Evolutionary conservation across 2,797 vertebrate genomes (phyloP), one percentile per base, ranked within the genome.

Genomic region (Peromyscus eremicus): DNA sequence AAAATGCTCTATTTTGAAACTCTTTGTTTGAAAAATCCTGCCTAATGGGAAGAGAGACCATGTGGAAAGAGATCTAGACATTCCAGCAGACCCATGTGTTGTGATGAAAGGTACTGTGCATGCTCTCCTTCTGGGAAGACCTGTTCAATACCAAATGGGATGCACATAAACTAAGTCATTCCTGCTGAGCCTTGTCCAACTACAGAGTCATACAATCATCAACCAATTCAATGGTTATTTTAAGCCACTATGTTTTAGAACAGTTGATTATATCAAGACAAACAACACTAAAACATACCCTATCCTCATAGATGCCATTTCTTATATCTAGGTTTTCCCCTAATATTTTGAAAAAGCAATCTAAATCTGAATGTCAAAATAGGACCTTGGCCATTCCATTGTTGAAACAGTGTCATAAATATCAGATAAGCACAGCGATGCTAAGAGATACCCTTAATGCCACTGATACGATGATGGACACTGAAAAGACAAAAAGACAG

Each of bases 151-250:
- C 43, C 19, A 46, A 52, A 25, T 29, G 10, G 64, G 16, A 40
- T 19, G 71, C 9, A 89, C 37, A 71, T 80, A 55, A 83, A 49
- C 7, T 23, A 73, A 64, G 25, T 4, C 23, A 32, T 40, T 55
- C 16, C 49, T 57, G 21, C 66, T 85, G 16, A 71, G 32, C 14
- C 40, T 82, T 79, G 25, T 5, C 29, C 9, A 79, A 10, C 29
- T 88, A 34, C 23, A 55, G 52, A 79, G 32, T n/a, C 43, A 85
- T 29, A 82, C 49, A 81, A 52, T 79, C 19, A 70, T 86, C 46
- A 91, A 62, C n/a, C 64, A 89, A 88, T 76, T 82, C 71, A 94
- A 81, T 29, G 11, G 17, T 6, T 85, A 73, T 77, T 92, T 91
- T 66, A 92, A 75, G 21, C 17, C 16, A 52, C 9, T 34, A 8